Evolutionary conservation across 2,888 invertebrate genomes (phyloP), one percentile per base, ranked within the genome.

Genomic region (Nomada hirtipes): DNA sequence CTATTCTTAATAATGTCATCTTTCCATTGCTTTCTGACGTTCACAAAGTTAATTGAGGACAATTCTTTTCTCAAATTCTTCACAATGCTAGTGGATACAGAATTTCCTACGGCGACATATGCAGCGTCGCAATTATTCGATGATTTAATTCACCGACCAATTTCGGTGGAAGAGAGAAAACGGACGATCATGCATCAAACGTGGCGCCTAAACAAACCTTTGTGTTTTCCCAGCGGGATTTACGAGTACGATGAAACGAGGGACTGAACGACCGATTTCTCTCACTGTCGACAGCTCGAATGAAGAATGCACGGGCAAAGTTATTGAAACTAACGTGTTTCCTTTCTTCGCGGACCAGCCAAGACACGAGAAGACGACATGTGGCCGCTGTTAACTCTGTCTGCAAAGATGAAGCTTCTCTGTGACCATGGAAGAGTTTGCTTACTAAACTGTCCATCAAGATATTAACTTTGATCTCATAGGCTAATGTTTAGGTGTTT

Each of bases 141-240:
- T 65, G 47, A 79, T 67, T 18, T 53, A 20, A 50, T 29, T 61
- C 55, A 23, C 9, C 61, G 20, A 29, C 9, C 69, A 59, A 70
- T 76, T 76, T 61, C 59, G 29, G 50, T 44, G 47, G 53, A 47
- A 71, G 57, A 29, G 23, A n/a, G 29, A 53, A 70, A 83, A 64
- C 42, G 69, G 55, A 47, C 57, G 55, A 57, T 23, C 72, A 26
- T 83, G 71, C 59, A 59, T 79, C 60, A 78, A 79, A 76, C 63
- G 53, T 36, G 63, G 47, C 15, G 67, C 60, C 77, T 61, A 87
- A 87, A 83, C 72, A 87, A 87, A 85, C 77, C 68, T 65, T 69
- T 63, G 55, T 82, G 83, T 82, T 87, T 85, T 83, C 60, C 29
- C 20, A 57, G 57, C 44, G 47, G 26, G 69, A 87, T 87, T 87